phyloP scores from a whole-genome alignment of 2,113 vertebrate genomes.

The Forbesichthys papilliferus region DNA sequence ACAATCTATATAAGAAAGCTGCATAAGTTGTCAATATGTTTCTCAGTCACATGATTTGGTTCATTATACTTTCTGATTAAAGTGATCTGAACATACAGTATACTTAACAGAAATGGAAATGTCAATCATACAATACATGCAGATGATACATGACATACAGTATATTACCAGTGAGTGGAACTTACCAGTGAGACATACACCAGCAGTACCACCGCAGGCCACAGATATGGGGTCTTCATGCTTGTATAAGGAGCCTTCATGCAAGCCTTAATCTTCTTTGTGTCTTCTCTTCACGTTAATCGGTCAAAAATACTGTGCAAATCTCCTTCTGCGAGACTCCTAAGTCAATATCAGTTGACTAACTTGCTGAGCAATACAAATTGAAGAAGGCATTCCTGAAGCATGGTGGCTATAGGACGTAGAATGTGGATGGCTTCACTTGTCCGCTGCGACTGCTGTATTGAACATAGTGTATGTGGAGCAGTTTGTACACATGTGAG shows the following conservation, averaged over 20 bases:
- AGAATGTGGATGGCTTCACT: slow-evolving; percentile 8
- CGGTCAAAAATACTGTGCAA: background rate
- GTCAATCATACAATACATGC: background rate
- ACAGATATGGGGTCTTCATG: slow-evolving; percentile 63
- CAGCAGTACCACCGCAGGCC: slow-evolving; percentile 55
- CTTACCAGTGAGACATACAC: slow-evolving; percentile 65
- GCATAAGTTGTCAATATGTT: background rate
- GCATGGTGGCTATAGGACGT: slow-evolving; percentile 17
- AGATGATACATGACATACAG: background rate
- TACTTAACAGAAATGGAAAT: background rate
- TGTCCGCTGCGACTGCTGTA: background rate
- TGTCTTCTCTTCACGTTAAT: background rate
- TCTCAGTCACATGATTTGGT: background rate
- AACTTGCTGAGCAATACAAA: slow-evolving; percentile 47
- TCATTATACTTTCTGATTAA: background rate
- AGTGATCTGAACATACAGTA: background rate
- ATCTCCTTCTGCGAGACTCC: slow-evolving; percentile 22
- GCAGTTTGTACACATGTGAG: slow-evolving; percentile 56
- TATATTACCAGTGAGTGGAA: no score
- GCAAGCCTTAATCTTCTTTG: slow-evolving; percentile 32
- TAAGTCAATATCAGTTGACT: slow-evolving; percentile 34
- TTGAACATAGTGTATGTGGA: background rate
- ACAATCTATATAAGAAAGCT: background rate
- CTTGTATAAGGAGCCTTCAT: slow-evolving; percentile 46
- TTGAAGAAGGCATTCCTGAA: slow-evolving; percentile 36